phyloP scores from a whole-genome alignment of 2,888 invertebrate genomes.

The Nomada fucata region DNA sequence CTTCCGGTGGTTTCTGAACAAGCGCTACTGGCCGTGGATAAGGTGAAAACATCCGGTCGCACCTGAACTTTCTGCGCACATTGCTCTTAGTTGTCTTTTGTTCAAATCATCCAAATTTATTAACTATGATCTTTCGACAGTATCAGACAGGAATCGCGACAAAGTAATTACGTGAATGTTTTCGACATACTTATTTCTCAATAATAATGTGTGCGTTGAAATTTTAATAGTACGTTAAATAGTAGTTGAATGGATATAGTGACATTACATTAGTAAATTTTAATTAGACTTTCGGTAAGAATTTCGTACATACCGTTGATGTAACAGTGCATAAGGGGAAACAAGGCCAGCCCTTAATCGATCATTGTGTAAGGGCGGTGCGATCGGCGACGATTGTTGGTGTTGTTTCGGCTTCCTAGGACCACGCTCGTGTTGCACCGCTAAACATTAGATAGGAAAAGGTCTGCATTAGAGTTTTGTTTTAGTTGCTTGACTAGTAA shows the following conservation, averaged over 20 bases:
- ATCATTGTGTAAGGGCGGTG: slow-evolving; percentile 73
- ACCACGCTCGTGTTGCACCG: slow-evolving; percentile 98
- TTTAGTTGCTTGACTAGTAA: too few relatives aligned
- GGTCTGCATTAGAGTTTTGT: slow-evolving; percentile 38
- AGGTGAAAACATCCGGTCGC: slow-evolving; percentile 78
- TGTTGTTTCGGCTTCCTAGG: slow-evolving; percentile 96
- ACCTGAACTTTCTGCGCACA: slow-evolving; percentile 74
- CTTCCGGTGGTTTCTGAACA: slow-evolving; percentile 80
- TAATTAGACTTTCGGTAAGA: not conserved
- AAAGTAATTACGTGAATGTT: too few relatives aligned
- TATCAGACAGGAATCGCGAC: too few relatives aligned
- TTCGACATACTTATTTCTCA: too few relatives aligned
- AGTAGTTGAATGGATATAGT: too few relatives aligned
- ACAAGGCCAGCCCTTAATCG: slow-evolving; percentile 74
- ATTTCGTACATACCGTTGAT: slow-evolving; percentile 67
- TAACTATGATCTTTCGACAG: too few relatives aligned
- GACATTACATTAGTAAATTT: too few relatives aligned
- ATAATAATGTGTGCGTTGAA: too few relatives aligned
- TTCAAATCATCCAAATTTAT: not conserved
- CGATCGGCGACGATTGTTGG: slow-evolving; percentile 79
- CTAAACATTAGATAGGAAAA: slow-evolving; percentile 85
- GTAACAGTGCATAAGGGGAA: slow-evolving; percentile 61
- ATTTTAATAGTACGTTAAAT: too few relatives aligned
- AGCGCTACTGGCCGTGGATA: slow-evolving; percentile 78
- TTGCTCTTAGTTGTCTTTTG: slow-evolving; percentile 26